phyloP scores from a whole-genome alignment of 2,888 invertebrate genomes.

The Troides aeacus region DNA sequence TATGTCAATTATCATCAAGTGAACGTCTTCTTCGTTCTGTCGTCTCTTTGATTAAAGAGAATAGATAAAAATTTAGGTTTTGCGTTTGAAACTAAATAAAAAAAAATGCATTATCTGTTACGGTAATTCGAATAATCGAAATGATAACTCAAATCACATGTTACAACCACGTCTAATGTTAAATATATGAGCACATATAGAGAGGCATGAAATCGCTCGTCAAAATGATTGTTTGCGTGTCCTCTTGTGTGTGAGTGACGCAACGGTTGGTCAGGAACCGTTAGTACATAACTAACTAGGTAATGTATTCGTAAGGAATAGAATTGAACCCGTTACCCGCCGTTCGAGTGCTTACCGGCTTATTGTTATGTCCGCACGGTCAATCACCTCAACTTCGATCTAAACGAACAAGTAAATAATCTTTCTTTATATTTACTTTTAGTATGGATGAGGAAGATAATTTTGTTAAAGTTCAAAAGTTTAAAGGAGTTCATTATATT shows the following conservation, averaged over 20 bases:
- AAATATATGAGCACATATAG: not conserved
- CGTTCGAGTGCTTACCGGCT: slow-evolving; percentile 14
- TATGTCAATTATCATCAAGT: no score
- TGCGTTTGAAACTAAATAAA: no score
- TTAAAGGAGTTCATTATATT: no score
- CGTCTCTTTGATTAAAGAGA: no score
- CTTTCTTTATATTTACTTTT: not conserved
- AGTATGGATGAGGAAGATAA: not conserved
- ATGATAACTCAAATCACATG: not conserved
- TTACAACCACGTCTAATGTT: not conserved
- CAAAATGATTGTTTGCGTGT: slow-evolving; percentile 19
- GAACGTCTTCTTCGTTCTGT: no score
- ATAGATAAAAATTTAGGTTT: no score
- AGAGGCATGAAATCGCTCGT: slow-evolving; percentile 5
- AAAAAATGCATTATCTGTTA: not conserved
- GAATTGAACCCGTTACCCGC: slow-evolving; percentile 26
- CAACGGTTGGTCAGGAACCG: slow-evolving; percentile 19
- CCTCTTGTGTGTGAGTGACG: slow-evolving; percentile 18
- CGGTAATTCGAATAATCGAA: not conserved
- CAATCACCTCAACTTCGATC: slow-evolving; percentile 16
- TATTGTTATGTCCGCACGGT: slow-evolving; percentile 21
- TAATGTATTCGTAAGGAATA: slow-evolving; percentile 28
- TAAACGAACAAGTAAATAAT: not conserved
- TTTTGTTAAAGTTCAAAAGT: no score
- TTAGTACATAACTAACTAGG: slow-evolving; percentile 10